phyloP scores from a whole-genome alignment of 2,888 invertebrate genomes.

The Erebia aethiops region DNA sequence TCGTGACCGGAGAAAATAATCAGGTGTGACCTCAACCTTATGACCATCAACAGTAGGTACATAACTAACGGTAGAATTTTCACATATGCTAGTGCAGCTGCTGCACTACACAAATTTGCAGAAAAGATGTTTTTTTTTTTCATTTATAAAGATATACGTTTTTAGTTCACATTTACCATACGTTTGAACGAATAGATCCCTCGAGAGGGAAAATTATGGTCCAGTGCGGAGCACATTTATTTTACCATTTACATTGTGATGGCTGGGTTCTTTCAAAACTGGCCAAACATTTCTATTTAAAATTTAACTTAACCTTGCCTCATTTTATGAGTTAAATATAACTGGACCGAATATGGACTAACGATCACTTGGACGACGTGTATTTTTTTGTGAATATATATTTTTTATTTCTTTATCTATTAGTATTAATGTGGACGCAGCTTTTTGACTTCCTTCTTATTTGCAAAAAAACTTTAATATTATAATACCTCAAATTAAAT shows the following conservation, averaged over 20 bases:
- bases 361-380: too few relatives aligned
- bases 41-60: neutral
- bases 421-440: too few relatives aligned
- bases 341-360: neutral
- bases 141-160: slow-evolving; percentile 10
- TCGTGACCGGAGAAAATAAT: too few relatives aligned
- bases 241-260: slow-evolving; percentile 7
- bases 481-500: too few relatives aligned
- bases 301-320: neutral
- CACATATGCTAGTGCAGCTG: neutral
- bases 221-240: slow-evolving; percentile 4
- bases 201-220: slow-evolving; percentile 9
- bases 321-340: neutral
- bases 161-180: slow-evolving; percentile 4
- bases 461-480: neutral
- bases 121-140: neutral
- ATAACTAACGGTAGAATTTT: too few relatives aligned
- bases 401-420: too few relatives aligned
- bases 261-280: slow-evolving; percentile 1
- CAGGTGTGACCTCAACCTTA: neutral
- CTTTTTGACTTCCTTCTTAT: neutral
- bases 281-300: neutral
- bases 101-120: neutral
- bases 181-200: slow-evolving; percentile 15
- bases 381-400: too few relatives aligned